These are phyloP conservation scores for Myanophis thanlyinensis DNA, from an alignment of 2,113 vertebrate species.

Conservation along the genomic window DNA sequence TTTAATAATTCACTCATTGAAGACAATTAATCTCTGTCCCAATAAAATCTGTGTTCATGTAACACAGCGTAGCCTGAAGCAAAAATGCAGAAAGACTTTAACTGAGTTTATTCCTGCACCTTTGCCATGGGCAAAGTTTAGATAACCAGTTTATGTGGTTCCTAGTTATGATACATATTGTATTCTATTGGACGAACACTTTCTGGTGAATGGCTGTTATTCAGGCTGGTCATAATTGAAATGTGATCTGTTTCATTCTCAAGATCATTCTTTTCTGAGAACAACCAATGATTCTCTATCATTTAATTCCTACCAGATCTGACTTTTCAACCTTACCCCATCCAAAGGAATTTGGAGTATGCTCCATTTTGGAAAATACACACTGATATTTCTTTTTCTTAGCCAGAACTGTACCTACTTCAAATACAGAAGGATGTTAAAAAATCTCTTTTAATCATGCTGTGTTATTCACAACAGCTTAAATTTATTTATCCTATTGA, in stretches of 20 bases:
- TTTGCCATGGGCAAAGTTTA: background rate
- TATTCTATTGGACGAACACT: background rate
- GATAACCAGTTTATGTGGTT: background rate
- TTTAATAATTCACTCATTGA: background rate
- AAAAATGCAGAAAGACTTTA: background rate
- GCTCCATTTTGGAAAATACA: background rate
- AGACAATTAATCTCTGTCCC: background rate
- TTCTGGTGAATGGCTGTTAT: background rate
- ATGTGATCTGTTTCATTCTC: background rate
- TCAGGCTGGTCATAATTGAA: background rate
- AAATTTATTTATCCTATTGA: background rate
- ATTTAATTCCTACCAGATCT: background rate
- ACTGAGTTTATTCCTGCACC: background rate
- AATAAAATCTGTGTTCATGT: background rate
- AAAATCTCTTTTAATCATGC: background rate
- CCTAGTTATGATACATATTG: background rate
- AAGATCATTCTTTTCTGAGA: background rate
- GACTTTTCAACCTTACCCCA: background rate
- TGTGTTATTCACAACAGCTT: background rate
- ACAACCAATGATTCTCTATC: background rate
- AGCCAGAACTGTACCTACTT: background rate
- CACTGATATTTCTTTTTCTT: background rate
- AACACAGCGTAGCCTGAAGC: background rate
- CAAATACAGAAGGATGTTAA: background rate
- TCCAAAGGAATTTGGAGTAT: background rate